Evolutionary conservation across 2,797 vertebrate genomes (phyloP).

Genomic region (Gorsachius magnificus): DNA sequence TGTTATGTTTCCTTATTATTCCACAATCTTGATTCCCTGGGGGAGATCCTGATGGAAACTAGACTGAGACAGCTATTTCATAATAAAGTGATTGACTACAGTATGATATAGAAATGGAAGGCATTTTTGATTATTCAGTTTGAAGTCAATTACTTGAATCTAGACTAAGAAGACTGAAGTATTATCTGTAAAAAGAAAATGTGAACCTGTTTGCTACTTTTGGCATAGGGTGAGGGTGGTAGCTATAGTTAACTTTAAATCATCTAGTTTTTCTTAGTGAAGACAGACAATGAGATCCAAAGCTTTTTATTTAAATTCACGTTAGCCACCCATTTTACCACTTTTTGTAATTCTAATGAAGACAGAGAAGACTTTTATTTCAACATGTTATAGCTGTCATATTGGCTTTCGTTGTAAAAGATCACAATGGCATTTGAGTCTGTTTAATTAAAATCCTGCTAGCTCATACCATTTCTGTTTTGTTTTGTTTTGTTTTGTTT

Average conservation of each 20-base stretch:
- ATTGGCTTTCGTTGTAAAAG: neutral
- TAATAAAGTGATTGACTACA: slow-evolving; percentile 18
- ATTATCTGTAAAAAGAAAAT: neutral
- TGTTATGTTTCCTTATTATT: slow-evolving; percentile 14
- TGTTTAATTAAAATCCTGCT: neutral
- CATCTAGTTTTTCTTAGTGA: neutral
- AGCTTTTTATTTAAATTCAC: neutral
- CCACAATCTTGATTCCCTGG: neutral
- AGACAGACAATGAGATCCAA: neutral
- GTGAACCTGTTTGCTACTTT: neutral
- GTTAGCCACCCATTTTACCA: neutral
- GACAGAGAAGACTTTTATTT: neutral
- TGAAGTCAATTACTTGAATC: slow-evolving; percentile 17
- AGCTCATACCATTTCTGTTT: neutral
- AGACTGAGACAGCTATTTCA: slow-evolving; percentile 12
- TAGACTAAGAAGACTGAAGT: neutral
- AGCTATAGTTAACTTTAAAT: slow-evolving; percentile 1
- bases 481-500: neutral
- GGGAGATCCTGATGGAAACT: slow-evolving; percentile 6
- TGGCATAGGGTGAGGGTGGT: neutral
- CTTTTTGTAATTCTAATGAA: neutral
- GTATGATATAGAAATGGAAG: slow-evolving; percentile 27
- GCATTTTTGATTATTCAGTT: slow-evolving; percentile 2
- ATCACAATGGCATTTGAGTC: neutral
- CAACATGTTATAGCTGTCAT: neutral